Percentiles rank a stretch among this genome's conserved stretches.
Conservation (phyloP, 2,113 vertebrate genomes). For the Eretmochelys imbricata region DNA sequence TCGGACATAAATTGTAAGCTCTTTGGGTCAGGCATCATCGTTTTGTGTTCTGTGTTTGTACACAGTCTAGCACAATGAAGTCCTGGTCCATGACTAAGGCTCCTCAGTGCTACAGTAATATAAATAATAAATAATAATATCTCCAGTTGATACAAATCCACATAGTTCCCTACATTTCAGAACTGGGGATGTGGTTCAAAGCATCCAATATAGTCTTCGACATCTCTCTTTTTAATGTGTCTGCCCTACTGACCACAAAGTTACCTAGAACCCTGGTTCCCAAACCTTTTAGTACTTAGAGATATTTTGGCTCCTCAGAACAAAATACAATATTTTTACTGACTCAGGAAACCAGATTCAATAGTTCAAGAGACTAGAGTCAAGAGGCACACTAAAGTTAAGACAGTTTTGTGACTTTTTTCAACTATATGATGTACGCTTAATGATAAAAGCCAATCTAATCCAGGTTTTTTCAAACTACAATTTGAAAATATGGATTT, state of each 20-base stretch:
- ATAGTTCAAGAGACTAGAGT: neutral
- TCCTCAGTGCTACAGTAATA: neutral
- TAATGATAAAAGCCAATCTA: neutral
- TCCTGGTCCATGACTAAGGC: neutral
- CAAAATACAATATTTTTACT: neutral
- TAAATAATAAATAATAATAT: neutral
- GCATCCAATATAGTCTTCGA: neutral
- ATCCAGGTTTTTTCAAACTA: neutral
- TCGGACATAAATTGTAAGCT: neutral
- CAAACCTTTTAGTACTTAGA: neutral
- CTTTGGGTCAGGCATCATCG: neutral
- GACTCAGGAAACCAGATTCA: neutral
- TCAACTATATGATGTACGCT: neutral
- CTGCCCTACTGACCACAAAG: neutral
- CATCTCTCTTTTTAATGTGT: neutral
- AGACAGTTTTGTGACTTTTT: neutral
- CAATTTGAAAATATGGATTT: neutral
- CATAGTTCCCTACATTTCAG: neutral
- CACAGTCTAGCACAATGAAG: neutral
- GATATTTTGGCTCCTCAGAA: neutral
- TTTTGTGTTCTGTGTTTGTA: neutral
- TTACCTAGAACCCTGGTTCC: neutral
- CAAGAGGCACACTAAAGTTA: neutral
- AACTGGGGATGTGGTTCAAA: neutral
- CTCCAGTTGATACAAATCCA: accelerated